Conservation (phyloP, 35 echinoderm and acorn worm genomes). For the Diadema setosum region DNA sequence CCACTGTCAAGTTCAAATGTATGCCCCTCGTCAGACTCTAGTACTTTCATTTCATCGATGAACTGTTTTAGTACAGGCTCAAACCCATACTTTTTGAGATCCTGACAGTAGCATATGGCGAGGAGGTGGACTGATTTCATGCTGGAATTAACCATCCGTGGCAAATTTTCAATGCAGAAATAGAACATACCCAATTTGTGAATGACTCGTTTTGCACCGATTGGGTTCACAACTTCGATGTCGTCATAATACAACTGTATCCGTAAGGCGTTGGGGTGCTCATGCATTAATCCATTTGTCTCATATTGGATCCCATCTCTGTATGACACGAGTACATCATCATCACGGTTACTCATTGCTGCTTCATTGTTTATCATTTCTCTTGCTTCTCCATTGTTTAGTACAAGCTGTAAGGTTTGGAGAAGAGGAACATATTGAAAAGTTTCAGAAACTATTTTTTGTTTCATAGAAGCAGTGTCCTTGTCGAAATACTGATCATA, state of each 20-base stretch:
- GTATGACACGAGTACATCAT: neutral
- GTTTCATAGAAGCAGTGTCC: neutral
- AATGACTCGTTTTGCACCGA: constrained; percentile 33
- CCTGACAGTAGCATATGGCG: constrained; percentile 23
- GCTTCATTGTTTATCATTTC: constrained; percentile 18
- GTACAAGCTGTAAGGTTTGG: constrained; percentile 37
- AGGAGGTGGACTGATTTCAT: constrained; percentile 39
- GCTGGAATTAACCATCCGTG: constrained; percentile 2
- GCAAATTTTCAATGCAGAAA: constrained; percentile 56
- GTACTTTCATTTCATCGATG: constrained; percentile 37
- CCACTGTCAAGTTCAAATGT: neutral
- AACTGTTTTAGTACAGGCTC: constrained; percentile 19
- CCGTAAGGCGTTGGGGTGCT: constrained; percentile 41
- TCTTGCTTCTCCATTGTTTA: neutral
- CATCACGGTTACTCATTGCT: neutral
- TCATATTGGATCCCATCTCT: neutral
- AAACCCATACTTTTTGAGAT: constrained; percentile 66
- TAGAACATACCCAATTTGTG: constrained; percentile 69
- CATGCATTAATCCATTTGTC: constrained; percentile 31
- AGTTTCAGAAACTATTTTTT: constrained; percentile 40
- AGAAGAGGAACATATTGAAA: constrained; percentile 64
- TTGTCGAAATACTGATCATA: constrained; percentile 14
- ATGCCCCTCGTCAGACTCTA: constrained; percentile 45
- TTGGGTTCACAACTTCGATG: constrained; percentile 44
- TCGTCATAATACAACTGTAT: constrained; percentile 78